Base-by-base conservation (phyloP, 2,113 vertebrate species). In the Callocephalon fimbriatum region DNA sequence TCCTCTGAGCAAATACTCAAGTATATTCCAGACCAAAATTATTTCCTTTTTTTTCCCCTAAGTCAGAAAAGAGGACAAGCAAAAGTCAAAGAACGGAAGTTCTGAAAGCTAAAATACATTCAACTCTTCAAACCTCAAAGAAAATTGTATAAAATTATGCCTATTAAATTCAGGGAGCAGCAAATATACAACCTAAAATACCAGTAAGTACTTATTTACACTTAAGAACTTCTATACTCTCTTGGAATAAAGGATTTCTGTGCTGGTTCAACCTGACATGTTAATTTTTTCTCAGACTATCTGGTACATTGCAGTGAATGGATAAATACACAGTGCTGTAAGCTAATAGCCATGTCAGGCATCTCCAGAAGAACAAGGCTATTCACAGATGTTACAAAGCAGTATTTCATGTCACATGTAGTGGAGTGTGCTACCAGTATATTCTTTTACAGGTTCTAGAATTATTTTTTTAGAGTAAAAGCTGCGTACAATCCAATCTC, bases 201-300 rank as follows among this genome's bases (percentile, higher is more conserved):
- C 7, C 66, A 89, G 71, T 9, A 88, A 29, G 42, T 70, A 56
- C 72, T 82, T 71, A 40, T 74, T 96, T 87, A 70, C 18, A 68
- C 87, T 82, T 94, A 42, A 91, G 26, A 91, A 88, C 26, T 37
- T 62, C 10, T 72, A 26, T 35, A 27, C 8, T 21, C 42, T 78
- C 93, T 51, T 45, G 51, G 26, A 88, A 90, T 42, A 70, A 84
- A 96, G 93, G 44, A 47, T 26, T 90, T 93, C 37, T 12, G 5
- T 32, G 48, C 50, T 58, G 13, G 38, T 70, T 53, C 70, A 18
- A 16, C 59, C n/a, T 86, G 73, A 87, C 76, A 20, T 5, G 26
- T 75, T 93, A 65, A 88, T 86, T 95, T 86, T 96, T 44, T 50
- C 71, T 83, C 37, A 77, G 90, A 91, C 93, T 87, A 81, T 37